Evolutionary conservation across 2,888 invertebrate species (phyloP).

Genomic region (Lasioglossum calceatum): DNA sequence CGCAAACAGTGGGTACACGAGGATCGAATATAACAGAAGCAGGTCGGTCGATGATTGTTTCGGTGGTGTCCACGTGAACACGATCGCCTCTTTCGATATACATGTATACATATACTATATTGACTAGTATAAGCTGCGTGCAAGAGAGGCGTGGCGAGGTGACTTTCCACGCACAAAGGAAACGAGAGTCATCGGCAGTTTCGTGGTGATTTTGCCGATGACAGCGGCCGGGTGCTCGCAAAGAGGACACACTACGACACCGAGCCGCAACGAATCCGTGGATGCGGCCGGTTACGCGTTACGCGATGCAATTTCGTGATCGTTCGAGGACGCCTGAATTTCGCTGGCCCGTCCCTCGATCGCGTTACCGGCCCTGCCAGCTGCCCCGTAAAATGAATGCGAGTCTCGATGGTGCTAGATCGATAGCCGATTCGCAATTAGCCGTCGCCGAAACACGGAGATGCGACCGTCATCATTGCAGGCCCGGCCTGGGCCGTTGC

Average conservation of each 20-base stretch:
- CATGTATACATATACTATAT: neutral
- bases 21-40: slow-evolving; percentile 37
- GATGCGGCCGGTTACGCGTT: neutral
- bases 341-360: slow-evolving; percentile 23
- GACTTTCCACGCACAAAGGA: slow-evolving; percentile 59
- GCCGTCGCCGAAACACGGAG: slow-evolving; percentile 25
- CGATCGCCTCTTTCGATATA: slow-evolving; percentile 25
- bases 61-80: neutral
- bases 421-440: slow-evolving; percentile 63
- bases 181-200: slow-evolving; percentile 54
- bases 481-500: slow-evolving; percentile 16
- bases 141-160: slow-evolving; percentile 39
- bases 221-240: slow-evolving; percentile 13
- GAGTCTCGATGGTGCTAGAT: slow-evolving; percentile 45
- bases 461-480: slow-evolving; percentile 21
- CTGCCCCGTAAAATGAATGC: slow-evolving; percentile 48
- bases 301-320: slow-evolving; percentile 25
- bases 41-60: slow-evolving; percentile 20
- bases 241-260: slow-evolving; percentile 25
- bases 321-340: slow-evolving; percentile 49
- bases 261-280: slow-evolving; percentile 18
- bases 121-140: neutral
- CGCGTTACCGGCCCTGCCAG: slow-evolving; percentile 23
- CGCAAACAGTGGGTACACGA: slow-evolving; percentile 35
- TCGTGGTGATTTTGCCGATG: slow-evolving; percentile 48